A percentile compares a stretch with the other conserved stretches of the same genome.
These are phyloP conservation scores for Nomada goodeniana DNA, from an alignment of 2,888 invertebrate genomes.

Conservation along the genomic window DNA sequence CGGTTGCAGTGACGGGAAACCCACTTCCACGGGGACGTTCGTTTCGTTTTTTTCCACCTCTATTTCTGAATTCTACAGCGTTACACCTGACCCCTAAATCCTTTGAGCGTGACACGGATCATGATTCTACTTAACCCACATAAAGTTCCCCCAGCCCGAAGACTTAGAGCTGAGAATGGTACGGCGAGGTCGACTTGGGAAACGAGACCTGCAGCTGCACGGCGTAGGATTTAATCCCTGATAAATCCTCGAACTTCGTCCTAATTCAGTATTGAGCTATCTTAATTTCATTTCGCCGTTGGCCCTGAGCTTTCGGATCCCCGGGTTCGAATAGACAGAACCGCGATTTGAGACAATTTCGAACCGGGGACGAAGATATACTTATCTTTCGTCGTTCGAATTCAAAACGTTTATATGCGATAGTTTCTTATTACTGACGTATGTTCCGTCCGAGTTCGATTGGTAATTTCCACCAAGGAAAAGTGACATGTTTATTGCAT, in stretches of 20 bases:
- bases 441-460: too few relatives aligned
- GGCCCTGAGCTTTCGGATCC: slow-evolving; percentile 60
- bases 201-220: slow-evolving; percentile 67
- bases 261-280: slow-evolving; percentile 82
- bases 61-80: slow-evolving; percentile 65
- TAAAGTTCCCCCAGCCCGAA: slow-evolving; percentile 70
- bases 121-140: slow-evolving; percentile 76
- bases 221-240: slow-evolving; percentile 80
- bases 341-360: background rate
- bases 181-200: slow-evolving; percentile 71
- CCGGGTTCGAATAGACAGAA: slow-evolving; percentile 15
- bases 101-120: slow-evolving; percentile 69
- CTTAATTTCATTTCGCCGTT: slow-evolving; percentile 80
- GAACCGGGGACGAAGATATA: background rate
- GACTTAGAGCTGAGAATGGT: slow-evolving; percentile 73
- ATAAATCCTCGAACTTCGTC: slow-evolving; percentile 81
- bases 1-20: slow-evolving; percentile 47
- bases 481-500: too few relatives aligned
- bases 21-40: slow-evolving; percentile 37
- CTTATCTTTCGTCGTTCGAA: background rate
- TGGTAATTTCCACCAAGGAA: too few relatives aligned
- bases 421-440: too few relatives aligned
- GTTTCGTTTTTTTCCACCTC: background rate
- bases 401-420: too few relatives aligned
- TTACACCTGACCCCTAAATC: slow-evolving; percentile 73